Percentiles rank a stretch among this genome's conserved stretches.
phyloP scores from a whole-genome alignment of 2,797 vertebrate genomes.

The Anomalospiza imberbis region DNA sequence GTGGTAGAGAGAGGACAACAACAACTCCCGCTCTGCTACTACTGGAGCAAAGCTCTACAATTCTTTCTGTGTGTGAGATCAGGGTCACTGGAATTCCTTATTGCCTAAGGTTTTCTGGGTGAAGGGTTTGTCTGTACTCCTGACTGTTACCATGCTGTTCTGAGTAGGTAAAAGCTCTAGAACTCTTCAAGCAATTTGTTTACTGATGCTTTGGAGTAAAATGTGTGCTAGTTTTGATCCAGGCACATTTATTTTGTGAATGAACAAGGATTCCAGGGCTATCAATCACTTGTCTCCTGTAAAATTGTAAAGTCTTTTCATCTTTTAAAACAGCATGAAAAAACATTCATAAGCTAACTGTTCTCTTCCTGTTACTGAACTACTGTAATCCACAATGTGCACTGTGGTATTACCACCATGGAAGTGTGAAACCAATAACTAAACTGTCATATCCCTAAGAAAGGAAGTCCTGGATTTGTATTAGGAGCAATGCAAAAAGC shows the following conservation, averaged over 20 bases:
- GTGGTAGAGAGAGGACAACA: background rate
- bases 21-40: background rate
- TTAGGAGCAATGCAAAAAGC: background rate
- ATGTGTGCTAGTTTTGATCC: background rate
- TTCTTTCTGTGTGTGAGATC: fast-evolving
- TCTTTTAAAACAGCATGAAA: background rate
- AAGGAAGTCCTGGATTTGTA: background rate
- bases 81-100: background rate
- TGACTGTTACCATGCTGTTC: background rate
- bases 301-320: background rate
- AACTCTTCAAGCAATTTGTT: background rate
- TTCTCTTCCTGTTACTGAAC: background rate
- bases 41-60: background rate
- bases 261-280: background rate
- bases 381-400: background rate
- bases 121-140: background rate
- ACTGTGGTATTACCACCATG: fast-evolving
- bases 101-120: background rate
- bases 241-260: background rate
- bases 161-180: background rate
- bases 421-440: background rate
- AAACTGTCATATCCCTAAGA: background rate
- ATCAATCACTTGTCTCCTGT: background rate
- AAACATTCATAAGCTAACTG: background rate
- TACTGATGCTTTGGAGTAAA: background rate